A percentile compares a stretch with the other conserved stretches of the same genome.
phyloP scores from a whole-genome alignment of 2,113 vertebrate genomes.

The Leptobrachium leishanense region DNA sequence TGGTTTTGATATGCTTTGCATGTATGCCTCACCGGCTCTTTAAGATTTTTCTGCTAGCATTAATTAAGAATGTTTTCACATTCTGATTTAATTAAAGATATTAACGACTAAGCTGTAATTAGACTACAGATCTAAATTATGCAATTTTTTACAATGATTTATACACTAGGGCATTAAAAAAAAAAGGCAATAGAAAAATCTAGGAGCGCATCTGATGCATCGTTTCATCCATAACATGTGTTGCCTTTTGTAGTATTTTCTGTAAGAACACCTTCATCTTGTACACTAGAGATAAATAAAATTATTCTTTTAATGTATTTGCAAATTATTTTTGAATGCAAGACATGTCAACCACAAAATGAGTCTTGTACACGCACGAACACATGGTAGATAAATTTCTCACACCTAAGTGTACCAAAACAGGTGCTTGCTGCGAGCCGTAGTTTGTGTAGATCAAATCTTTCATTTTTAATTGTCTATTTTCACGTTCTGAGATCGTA shows the following conservation, averaged over 20 bases:
- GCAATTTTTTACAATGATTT: slow-evolving; percentile 45
- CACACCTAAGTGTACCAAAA: too few relatives aligned
- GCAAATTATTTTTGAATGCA: too few relatives aligned
- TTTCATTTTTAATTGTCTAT: too few relatives aligned
- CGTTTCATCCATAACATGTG: slow-evolving; percentile 24
- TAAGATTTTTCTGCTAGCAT: slow-evolving; percentile 44
- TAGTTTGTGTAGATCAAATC: too few relatives aligned
- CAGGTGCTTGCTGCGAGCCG: too few relatives aligned
- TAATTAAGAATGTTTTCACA: slow-evolving; percentile 45
- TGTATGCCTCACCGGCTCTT: neutral
- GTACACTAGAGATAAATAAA: too few relatives aligned
- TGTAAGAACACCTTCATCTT: neutral
- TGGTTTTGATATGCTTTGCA: neutral
- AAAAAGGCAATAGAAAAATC: slow-evolving; percentile 25
- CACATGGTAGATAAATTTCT: too few relatives aligned
- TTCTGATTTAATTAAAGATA: slow-evolving; percentile 48
- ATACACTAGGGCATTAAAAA: slow-evolving; percentile 42
- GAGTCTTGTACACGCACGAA: too few relatives aligned
- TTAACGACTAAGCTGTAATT: slow-evolving; percentile 48
- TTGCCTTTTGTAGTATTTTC: slow-evolving; percentile 6
- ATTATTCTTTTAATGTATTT: too few relatives aligned
- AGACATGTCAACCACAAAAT: too few relatives aligned
- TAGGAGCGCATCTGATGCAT: slow-evolving; percentile 14
- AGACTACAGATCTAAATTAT: slow-evolving; percentile 48
- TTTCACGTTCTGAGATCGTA: too few relatives aligned